phyloP scores from a whole-genome alignment of 2,113 vertebrate genomes.

The Neopipo cinnamomea region DNA sequence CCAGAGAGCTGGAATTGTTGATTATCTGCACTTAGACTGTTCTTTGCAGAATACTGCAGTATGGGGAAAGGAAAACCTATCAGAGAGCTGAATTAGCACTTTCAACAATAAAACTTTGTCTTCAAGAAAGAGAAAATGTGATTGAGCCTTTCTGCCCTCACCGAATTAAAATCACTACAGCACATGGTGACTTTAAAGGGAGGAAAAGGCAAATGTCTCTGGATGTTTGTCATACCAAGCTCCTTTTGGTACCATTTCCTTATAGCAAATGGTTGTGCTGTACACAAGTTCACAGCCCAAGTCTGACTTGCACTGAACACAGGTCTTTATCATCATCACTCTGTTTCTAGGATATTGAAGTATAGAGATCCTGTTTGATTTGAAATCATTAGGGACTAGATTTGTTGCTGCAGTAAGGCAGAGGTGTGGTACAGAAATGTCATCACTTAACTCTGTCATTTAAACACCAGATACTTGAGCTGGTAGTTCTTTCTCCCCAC shows the following conservation, averaged over 20 bases:
- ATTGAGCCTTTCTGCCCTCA: background rate
- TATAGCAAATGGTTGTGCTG: background rate
- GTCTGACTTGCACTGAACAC: background rate
- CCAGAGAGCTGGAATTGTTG: background rate
- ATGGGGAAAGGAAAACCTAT: background rate
- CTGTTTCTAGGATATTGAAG: background rate
- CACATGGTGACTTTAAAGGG: background rate
- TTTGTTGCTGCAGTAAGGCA: background rate
- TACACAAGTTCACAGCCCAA: background rate
- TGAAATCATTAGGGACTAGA: background rate
- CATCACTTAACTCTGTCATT: background rate
- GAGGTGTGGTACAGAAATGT: background rate
- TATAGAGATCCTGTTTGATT: background rate
- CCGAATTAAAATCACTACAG: background rate
- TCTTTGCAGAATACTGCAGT: background rate
- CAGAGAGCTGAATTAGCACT: background rate
- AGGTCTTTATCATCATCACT: background rate
- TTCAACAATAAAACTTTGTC: conserved; percentile 11
- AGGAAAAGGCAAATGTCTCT: background rate
- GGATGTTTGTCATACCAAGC: background rate
- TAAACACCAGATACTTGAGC: background rate
- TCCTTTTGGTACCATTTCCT: background rate
- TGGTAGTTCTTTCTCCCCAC: background rate
- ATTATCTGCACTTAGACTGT: background rate
- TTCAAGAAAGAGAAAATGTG: background rate